Evolutionary conservation across 2,888 invertebrate species (phyloP), one percentile per base, ranked within the genome.

Genomic region (Proisotoma minuta): DNA sequence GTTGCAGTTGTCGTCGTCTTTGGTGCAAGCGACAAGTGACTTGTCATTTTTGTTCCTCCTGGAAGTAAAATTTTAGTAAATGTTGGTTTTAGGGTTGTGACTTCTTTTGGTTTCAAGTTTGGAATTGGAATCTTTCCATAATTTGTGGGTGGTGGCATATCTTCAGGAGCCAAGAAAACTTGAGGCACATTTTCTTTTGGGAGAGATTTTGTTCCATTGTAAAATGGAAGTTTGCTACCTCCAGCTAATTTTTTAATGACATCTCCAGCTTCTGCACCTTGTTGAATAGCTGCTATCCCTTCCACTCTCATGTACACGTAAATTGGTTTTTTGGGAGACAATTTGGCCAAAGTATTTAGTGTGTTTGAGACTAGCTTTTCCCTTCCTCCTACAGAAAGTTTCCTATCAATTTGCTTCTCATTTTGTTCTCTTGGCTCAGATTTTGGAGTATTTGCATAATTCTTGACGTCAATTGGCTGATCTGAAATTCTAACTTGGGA

Each of bases 241-340:
- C 73, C 73, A 10, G 73, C 73, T n/a, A 69, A 64, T 58, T 73
- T 73, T 56, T 73, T 73, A 23, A 73, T 71, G 5, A 73, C 73
- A 54, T 73, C 71, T 4, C 71, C 73, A 8, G 70, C 68, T 52
- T 73, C 73, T 1, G 71, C 71, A 22, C 73, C 73, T 1, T 61
- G 57, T 15, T 61, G 61, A 0, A 70, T 65, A 2, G 73, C 73
- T 1, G 58, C 39, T 47, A 73, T 65, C 1, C 73, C 73, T 58
- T 71, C 73, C 15, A 63, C 66, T 39, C 70, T 22, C 71, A 73
- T 73, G 57, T 69, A 73, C 12, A 73, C 71, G 29, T 69, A 62
- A 23, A 73, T 73, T 0, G 73, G 71, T 50, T 73, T 73, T 40
- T 73, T 70, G 1, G 73, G 73, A 8, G 73, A 73, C 10, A 73